Base-by-base conservation (phyloP, 2,113 vertebrate genomes). In the Indicator maculatus region DNA sequence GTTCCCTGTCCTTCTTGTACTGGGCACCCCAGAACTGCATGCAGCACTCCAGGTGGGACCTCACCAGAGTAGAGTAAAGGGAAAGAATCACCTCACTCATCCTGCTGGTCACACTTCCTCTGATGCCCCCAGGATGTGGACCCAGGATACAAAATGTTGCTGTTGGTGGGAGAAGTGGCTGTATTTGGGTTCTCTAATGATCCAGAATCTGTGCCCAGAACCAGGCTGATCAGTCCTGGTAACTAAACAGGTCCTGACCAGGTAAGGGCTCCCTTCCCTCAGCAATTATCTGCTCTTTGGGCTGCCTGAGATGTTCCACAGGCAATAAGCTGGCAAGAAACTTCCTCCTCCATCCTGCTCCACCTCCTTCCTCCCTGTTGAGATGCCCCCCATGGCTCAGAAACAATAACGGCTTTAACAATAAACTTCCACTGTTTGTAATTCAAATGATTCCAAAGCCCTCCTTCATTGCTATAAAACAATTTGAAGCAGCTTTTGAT, bases 351-450 rank as follows among this genome's bases (percentile, higher is more conserved):
- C 60, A 63, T 44, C 71, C 6, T 1, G 24, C 41, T 82, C 39
- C 60, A 73, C 23, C 19, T 67, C 85, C 74, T 56, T 28, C 26
- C 67, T 91, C 44, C 53, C 38, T 17, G 31, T 33, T 93, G 33
- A 71, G 38, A 75, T 50, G 64, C 52, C 11, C 11, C 55, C 85
- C 6, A 30, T 23, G 83, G 88, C 61, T 88, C 88, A 88, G 76
- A 88, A 80, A 88, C 76, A 91, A 71, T 83, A 74, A 71, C 75
- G 58, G 23, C 10, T 71, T 80, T 78, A 60, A 77, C 87, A 89
- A 64, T 65, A 93, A 94, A 85, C 71, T 87, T 94, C 83, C 84
- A 66, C 71, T 88, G 23, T 88, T 88, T 91, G 76, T 21, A 91
- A 93, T 78, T 74, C 58, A 83, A 93, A 91, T 47, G 0, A n/a